Percentiles rank a stretch among this genome's conserved stretches.
These are phyloP conservation scores for Oscheius sp. DNA, from an alignment of 2,888 invertebrate genomes.

Conservation along the genomic window DNA sequence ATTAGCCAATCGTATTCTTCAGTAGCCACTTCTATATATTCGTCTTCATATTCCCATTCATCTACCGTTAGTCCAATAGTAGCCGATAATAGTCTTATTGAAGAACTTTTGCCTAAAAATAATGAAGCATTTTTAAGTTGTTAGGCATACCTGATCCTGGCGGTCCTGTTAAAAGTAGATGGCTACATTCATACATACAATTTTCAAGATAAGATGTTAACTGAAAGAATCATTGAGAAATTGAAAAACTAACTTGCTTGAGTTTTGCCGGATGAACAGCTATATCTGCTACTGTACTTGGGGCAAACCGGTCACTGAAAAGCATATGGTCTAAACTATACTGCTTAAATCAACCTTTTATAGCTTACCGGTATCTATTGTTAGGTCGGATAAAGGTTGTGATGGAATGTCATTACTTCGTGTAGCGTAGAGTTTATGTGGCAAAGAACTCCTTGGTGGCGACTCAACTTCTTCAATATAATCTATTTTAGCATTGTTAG, in stretches of 20 bases:
- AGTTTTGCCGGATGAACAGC: conserved; percentile 18
- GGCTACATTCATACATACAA: not conserved
- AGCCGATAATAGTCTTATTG: not conserved
- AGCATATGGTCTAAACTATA: not conserved
- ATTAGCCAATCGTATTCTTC: not conserved
- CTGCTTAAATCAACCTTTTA: not conserved
- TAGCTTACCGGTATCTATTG: no score
- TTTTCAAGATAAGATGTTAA: not conserved
- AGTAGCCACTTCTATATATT: not conserved
- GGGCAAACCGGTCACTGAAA: conserved; percentile 17
- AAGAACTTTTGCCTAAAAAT: conserved; percentile 19
- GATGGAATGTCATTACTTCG: no score
- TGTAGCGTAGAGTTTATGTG: no score
- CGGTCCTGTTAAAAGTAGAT: conserved; percentile 19
- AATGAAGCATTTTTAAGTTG: not conserved
- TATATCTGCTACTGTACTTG: not conserved
- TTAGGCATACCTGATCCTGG: conserved; percentile 25
- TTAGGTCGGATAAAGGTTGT: no score
- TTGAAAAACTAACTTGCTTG: not conserved
- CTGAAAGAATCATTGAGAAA: not conserved
- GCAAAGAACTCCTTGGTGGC: no score
- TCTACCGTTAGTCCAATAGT: not conserved
- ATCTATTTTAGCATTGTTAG: no score
- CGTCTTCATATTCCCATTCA: conserved; percentile 11
- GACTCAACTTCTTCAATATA: no score